These are phyloP conservation scores for Thyatira batis DNA, from an alignment of 2,888 invertebrate species.

Conservation along the genomic window DNA sequence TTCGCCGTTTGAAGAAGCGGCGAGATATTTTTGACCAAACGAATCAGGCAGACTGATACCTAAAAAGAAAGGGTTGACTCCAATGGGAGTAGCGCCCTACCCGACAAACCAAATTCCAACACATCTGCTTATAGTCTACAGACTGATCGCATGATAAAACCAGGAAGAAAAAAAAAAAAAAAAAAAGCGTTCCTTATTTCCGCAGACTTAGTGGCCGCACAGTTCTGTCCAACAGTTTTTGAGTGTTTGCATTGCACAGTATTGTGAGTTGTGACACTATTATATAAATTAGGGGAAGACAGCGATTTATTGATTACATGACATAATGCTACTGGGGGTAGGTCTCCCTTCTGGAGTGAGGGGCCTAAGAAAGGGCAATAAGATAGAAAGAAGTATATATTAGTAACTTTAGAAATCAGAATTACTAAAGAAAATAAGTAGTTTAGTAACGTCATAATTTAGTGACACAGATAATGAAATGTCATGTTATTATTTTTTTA, in stretches of 20 bases:
- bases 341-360: not conserved
- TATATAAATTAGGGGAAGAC: slow-evolving; percentile 54
- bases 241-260: slow-evolving; percentile 60
- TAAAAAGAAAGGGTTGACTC: too few species aligned
- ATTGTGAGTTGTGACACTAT: slow-evolving; percentile 54
- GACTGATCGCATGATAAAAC: too few species aligned
- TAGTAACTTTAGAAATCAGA: too few species aligned
- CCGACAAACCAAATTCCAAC: too few species aligned
- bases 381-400: not conserved
- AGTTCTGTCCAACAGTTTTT: slow-evolving; percentile 54
- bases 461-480: too few species aligned
- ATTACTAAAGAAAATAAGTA: too few species aligned
- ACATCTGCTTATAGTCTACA: not conserved
- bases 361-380: not conserved
- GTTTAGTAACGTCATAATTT: too few species aligned
- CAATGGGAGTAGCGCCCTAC: not conserved
- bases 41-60: too few species aligned
- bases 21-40: too few species aligned
- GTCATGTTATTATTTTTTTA: too few species aligned
- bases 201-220: slow-evolving; percentile 29
- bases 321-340: slow-evolving; percentile 7
- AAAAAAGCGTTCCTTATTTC: not conserved
- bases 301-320: slow-evolving; percentile 54
- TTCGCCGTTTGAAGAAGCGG: too few species aligned
- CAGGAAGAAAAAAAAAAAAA: not conserved